Evolutionary conservation across 2,888 invertebrate genomes (phyloP), one percentile per base, ranked within the genome.

Genomic region (Cyclophora albipunctata): DNA sequence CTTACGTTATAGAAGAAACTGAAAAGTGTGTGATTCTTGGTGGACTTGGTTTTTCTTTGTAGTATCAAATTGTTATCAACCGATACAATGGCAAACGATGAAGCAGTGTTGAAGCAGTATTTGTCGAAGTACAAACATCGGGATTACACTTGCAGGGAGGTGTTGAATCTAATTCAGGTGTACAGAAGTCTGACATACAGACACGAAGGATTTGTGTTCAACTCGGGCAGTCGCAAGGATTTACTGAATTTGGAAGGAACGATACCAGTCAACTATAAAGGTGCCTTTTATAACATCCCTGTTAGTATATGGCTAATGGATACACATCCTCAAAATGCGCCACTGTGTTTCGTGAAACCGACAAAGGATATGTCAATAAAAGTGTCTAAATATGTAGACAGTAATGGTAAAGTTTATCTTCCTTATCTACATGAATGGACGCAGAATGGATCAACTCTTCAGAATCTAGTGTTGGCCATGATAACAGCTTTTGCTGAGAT

Each of bases 341-440:
- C 99, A 0, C 93, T 99, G 85, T 95, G 95, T 74, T 96, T 94
- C 71, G 98, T 99, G 0, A 95, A 93, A 79, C 99, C 99, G 5
- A 99, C 99, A 3, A 73, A 93, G 40, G 96, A 95, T 61, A 99
- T 99, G 99, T 93, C 93, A 55, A 98, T 99, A 57, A 98, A 97
- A 89, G 94, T 96, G 7, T 98, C 98, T 6, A 93, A 94, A 84
- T 96, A 94, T 82, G 98, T 99, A 4, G 98, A 99, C 81, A 94
- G 94, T 70, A 97, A 94, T 84, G 99, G 99, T 40, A 97, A 97
- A 82, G 93, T 99, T 49, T 99, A 98, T 81, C 90, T 99, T 69
- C 99, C 99, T 2, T 99, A 97, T 88, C 89, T 99, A 54, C 97
- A 98, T 72, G 97, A 98, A 64, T 99, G 99, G 99, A 90, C 91